A percentile compares a stretch with the other conserved stretches of the same genome.
Conservation (phyloP, 2,888 invertebrate genomes). For the Silvanus unidentatus region DNA sequence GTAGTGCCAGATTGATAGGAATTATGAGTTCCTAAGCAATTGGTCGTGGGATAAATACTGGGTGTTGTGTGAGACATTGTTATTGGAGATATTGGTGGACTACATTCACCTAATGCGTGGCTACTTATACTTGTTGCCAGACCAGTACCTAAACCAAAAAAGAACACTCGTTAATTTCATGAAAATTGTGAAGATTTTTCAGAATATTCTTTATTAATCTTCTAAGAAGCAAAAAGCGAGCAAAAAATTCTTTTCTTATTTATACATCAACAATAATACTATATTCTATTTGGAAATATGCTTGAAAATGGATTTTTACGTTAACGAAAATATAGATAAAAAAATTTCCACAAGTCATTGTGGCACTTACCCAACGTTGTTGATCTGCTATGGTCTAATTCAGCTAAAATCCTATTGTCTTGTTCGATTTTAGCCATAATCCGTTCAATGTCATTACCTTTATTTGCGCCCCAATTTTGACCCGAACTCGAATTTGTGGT, state of each 20-base stretch:
- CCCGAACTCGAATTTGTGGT: constrained; percentile 16
- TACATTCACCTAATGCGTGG: constrained; percentile 62
- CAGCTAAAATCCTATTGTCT: constrained; percentile 81
- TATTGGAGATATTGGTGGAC: constrained; percentile 51
- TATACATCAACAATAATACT: no score
- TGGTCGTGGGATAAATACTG: constrained; percentile 52
- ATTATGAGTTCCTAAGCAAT: constrained; percentile 41
- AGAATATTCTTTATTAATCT: background rate
- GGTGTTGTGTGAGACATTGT: constrained; percentile 48
- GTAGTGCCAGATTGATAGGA: constrained; percentile 39
- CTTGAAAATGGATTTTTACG: no score
- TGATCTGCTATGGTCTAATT: constrained; percentile 77
- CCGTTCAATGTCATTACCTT: constrained; percentile 75
- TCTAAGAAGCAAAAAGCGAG: no score
- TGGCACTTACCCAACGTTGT: constrained; percentile 60
- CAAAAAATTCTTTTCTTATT: no score
- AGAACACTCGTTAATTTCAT: background rate
- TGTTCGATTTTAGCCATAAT: constrained; percentile 95
- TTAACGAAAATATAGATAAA: no score
- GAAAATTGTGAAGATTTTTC: background rate
- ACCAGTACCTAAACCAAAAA: constrained; percentile 42
- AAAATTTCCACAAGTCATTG: no score
- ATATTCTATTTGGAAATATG: no score
- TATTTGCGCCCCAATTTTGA: constrained; percentile 25
- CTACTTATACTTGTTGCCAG: constrained; percentile 65